phyloP scores from a whole-genome alignment of 2,888 invertebrate species.

The Conus canariensis region DNA sequence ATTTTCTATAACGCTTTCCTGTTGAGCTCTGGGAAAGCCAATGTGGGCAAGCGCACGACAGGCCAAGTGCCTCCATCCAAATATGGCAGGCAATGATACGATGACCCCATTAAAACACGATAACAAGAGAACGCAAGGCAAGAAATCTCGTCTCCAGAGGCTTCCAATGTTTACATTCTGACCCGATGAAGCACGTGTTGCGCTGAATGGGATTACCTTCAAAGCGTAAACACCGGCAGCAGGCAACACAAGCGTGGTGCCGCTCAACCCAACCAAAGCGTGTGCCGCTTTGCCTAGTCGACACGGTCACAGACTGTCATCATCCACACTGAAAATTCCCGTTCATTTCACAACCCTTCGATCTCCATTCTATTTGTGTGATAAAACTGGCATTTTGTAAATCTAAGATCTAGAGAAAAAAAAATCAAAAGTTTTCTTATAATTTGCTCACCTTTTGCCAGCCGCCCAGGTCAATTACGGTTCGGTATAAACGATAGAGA shows the following conservation, averaged over 20 bases:
- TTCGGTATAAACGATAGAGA: constrained; percentile 92
- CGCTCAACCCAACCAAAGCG: constrained; percentile 17
- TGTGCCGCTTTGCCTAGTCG: constrained; percentile 11
- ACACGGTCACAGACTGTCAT: not conserved
- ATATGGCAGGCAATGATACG: constrained; percentile 31
- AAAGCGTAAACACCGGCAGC: constrained; percentile 43
- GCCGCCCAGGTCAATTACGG: constrained; percentile 95
- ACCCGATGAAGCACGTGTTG: constrained; percentile 44
- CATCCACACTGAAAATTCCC: not conserved
- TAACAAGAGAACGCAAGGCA: not conserved
- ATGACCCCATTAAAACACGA: constrained; percentile 15
- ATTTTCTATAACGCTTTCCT: not conserved
- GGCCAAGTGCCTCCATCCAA: not conserved
- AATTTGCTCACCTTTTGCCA: constrained; percentile 90
- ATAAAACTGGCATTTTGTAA: not conserved
- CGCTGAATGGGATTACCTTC: constrained; percentile 38
- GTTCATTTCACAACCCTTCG: not conserved
- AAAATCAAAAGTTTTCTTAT: not conserved
- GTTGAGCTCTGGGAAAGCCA: not conserved
- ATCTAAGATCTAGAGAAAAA: not conserved
- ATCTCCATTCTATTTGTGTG: not conserved
- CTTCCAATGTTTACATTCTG: constrained; percentile 33
- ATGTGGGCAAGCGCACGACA: not conserved
- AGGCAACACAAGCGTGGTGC: not conserved
- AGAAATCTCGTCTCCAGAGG: not conserved